Evolutionary conservation across 2,888 invertebrate species (phyloP), one percentile per base, ranked within the genome.

Genomic region (Antheraea assamensis): DNA sequence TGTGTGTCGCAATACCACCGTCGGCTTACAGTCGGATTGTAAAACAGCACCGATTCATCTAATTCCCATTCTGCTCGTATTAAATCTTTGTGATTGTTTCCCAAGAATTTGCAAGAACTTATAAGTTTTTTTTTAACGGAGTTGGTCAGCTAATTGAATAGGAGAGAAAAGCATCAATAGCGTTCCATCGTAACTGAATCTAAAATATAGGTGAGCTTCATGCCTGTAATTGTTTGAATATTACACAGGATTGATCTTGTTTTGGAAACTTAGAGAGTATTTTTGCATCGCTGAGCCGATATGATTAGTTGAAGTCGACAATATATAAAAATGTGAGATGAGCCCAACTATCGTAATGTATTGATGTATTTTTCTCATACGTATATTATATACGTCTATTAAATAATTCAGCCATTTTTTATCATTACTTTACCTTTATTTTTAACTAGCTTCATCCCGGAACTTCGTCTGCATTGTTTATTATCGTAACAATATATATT

Each of bases 1-100:
- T 78, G 75, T 79, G 82, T 79, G 82, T 83, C 81, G 85, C 81
- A 83, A 87, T 78, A 79, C 68, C 73, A 77, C 78, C 64, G n/a
- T n/a, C n/a, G n/a, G 27, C 27, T 64, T 17, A 64, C 5, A 64
- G 4, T 10, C 17, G 21, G n/a, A 58, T 24, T 58, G n/a, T 58
- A 76, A 78, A 73, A 78, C 31, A 76, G 76, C 77, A 78, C 78
- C 80, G 75, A 64, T 64, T 85, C 85, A 83, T 80, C 76, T 82
- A 81, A 85, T 79, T 24, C 30, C 17, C 15, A 5, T 30, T 17
- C 27, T 64, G 27, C 1, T 27, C 13, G 24, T 58, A 24, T 24
- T 58, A 7, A 24, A 64, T 64, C 27, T 27, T 30, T 27, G 55
- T 68, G 52, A 35, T 27, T n/a, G n/a, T 1, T 68, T 58, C 35